Percentiles rank a stretch among this genome's conserved stretches.
phyloP scores from a whole-genome alignment of 2,888 invertebrate genomes.

The Drosophila leonis region DNA sequence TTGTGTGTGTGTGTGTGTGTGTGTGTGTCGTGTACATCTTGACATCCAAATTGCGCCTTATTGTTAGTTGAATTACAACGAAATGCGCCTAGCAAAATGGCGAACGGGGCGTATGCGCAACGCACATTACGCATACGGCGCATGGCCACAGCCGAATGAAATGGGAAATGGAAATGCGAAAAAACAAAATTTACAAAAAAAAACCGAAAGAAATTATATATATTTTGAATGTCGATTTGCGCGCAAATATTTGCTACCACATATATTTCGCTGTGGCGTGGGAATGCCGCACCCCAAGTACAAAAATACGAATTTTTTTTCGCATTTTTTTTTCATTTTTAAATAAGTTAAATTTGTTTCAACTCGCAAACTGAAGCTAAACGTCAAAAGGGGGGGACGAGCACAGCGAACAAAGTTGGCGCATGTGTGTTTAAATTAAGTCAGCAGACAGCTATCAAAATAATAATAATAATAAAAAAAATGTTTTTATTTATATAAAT shows the following conservation, averaged over 20 bases:
- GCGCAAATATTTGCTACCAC: conserved; percentile 62
- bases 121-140: conserved; percentile 55
- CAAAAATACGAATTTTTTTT: conserved; percentile 19
- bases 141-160: conserved; percentile 18
- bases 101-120: conserved; percentile 51
- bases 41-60: conserved; percentile 42
- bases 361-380: conserved; percentile 37
- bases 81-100: conserved; percentile 41
- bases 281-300: conserved; percentile 68
- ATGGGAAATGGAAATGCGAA: conserved; percentile 1
- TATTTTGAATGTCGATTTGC: conserved; percentile 33
- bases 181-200: not conserved
- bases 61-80: conserved; percentile 19
- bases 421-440: conserved; percentile 57
- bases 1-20: not conserved
- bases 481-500: not conserved
- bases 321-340: conserved; percentile 5
- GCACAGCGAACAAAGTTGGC: conserved; percentile 28
- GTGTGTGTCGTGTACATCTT: conserved; percentile 21
- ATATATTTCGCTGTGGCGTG: conserved; percentile 51
- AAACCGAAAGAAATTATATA: not conserved
- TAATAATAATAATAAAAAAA: conserved; percentile 4
- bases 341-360: conserved; percentile 64
- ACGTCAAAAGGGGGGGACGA: conserved; percentile 7
- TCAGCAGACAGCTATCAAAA: conserved; percentile 62